phyloP scores from a whole-genome alignment of 2,888 invertebrate genomes.

The Gibbula magus region DNA sequence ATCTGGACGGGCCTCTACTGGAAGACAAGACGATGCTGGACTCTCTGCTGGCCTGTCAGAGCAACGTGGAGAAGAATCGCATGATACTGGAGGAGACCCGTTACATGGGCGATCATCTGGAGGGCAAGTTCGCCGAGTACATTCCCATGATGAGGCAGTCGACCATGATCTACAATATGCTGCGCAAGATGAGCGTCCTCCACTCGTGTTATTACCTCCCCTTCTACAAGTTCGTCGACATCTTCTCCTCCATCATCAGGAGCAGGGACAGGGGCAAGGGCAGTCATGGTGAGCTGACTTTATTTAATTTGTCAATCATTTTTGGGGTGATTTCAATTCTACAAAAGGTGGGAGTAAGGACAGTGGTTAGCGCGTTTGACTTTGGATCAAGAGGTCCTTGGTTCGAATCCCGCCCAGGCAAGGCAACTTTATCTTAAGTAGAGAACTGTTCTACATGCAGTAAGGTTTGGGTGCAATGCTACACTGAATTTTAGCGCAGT shows the following conservation, averaged over 20 bases:
- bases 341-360: too few relatives aligned
- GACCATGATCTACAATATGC: constrained; percentile 69
- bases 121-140: constrained; percentile 70
- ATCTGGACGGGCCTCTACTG: constrained; percentile 66
- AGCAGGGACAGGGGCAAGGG: constrained; percentile 70
- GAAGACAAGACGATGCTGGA: constrained; percentile 72
- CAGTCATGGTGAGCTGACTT: constrained; percentile 54
- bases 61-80: constrained; percentile 64
- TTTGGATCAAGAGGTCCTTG: too few relatives aligned
- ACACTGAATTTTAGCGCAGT: too few relatives aligned
- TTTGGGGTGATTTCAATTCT: too few relatives aligned
- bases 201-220: constrained; percentile 69
- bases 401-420: too few relatives aligned
- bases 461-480: too few relatives aligned
- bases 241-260: constrained; percentile 62
- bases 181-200: constrained; percentile 64
- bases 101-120: constrained; percentile 69
- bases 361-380: too few relatives aligned
- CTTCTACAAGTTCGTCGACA: constrained; percentile 66
- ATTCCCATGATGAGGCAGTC: constrained; percentile 68
- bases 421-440: too few relatives aligned
- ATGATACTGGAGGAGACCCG: constrained; percentile 70
- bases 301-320: too few relatives aligned
- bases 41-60: constrained; percentile 66
- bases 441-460: too few relatives aligned